Percentiles rank a stretch among this genome's conserved stretches.
phyloP scores from a whole-genome alignment of 1,140 invertebrate species.

The Saccostrea glomerata region DNA sequence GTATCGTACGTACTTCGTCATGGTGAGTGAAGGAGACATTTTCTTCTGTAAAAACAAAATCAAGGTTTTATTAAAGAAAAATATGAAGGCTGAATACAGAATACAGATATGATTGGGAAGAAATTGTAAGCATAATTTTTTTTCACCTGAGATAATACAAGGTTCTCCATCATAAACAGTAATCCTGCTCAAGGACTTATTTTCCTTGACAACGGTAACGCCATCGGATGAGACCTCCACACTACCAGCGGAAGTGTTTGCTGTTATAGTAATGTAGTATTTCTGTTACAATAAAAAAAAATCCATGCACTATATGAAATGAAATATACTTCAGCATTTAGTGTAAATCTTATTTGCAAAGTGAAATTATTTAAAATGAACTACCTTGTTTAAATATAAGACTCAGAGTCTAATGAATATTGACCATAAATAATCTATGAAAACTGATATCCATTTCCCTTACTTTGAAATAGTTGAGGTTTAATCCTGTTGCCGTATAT shows the following conservation, averaged over 20 bases:
- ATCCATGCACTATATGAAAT: too few species aligned
- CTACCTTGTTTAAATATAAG: too few species aligned
- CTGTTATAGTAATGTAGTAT: constrained; percentile 58
- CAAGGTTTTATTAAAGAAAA: too few species aligned
- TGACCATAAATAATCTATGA: too few species aligned
- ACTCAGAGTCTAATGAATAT: too few species aligned
- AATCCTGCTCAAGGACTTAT: not conserved
- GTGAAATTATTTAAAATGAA: too few species aligned
- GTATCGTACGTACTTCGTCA: not conserved
- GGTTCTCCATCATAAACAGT: constrained; percentile 45
- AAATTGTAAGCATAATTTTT: not conserved
- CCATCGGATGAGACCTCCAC: constrained; percentile 58
- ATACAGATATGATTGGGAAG: too few species aligned
- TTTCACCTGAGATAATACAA: constrained; percentile 42
- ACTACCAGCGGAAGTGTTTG: constrained; percentile 48
- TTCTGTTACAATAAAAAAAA: constrained; percentile 22
- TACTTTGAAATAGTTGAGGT: constrained; percentile 39
- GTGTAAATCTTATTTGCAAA: too few species aligned
- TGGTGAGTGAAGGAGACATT: constrained; percentile 41
- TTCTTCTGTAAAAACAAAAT: not conserved
- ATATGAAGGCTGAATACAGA: too few species aligned
- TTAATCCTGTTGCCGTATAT: constrained; percentile 25
- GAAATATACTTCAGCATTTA: too few species aligned
- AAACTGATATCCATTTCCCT: not conserved
- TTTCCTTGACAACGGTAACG: constrained; percentile 50